Evolutionary conservation across 2,888 invertebrate species (phyloP).

Genomic region (Oithona nana): DNA sequence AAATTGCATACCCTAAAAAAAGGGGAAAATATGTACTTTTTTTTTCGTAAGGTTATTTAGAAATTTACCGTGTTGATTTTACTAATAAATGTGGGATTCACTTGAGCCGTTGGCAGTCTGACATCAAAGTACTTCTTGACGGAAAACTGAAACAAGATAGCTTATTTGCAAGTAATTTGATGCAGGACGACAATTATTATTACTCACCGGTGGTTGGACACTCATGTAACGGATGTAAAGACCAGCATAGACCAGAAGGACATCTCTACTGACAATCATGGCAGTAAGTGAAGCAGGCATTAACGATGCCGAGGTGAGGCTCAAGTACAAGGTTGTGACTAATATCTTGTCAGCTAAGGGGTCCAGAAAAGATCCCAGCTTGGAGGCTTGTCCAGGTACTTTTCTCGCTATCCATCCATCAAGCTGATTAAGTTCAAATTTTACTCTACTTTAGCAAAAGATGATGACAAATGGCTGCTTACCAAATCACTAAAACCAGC

Average conservation of each 20-base stretch:
- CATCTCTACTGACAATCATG: constrained; percentile 64
- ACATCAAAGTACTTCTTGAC: constrained; percentile 69
- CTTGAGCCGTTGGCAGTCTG: constrained; percentile 65
- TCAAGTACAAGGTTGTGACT: constrained; percentile 66
- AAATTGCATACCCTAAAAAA: constrained; percentile 69
- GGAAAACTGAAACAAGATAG: constrained; percentile 45
- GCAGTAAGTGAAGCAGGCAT: constrained; percentile 57
- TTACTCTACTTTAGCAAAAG: not conserved
- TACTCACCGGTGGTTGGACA: constrained; percentile 1
- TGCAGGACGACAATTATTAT: not conserved
- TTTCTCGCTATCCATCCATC: constrained; percentile 93
- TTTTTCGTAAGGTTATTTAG: too few relatives aligned
- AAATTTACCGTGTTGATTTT: constrained; percentile 94
- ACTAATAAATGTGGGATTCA: constrained; percentile 76
- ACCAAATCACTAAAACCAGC: constrained; percentile 84
- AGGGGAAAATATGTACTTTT: too few relatives aligned
- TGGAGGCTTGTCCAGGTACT: constrained; percentile 72
- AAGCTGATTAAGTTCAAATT: constrained; percentile 36
- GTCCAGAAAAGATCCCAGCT: constrained; percentile 85
- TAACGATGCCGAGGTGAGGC: constrained; percentile 61
- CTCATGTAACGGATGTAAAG: constrained; percentile 43
- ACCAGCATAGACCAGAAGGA: constrained; percentile 58
- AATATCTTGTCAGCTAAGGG: constrained; percentile 91
- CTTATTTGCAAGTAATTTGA: constrained; percentile 16
- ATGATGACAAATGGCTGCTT: constrained; percentile 25